phyloP scores from a whole-genome alignment of 2,113 vertebrate species.

The Neolamprologus ventralis region DNA sequence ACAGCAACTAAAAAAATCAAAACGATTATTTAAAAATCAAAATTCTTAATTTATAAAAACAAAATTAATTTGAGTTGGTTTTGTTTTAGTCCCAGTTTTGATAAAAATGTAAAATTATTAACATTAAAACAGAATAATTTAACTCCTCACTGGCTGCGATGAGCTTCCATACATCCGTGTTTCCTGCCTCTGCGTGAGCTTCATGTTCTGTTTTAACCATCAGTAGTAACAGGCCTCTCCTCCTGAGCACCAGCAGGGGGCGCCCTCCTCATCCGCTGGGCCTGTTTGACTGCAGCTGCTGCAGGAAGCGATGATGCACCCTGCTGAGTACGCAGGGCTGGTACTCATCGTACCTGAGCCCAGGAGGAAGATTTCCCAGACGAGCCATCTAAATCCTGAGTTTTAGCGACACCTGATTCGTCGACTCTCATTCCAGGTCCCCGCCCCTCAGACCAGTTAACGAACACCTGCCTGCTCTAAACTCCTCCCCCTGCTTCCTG shows the following conservation, averaged over 20 bases:
- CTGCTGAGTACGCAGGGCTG: neutral
- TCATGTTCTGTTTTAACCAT: neutral
- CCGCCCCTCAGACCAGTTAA: neutral
- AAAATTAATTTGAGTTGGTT: neutral
- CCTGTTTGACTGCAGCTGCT: neutral
- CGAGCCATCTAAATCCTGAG: neutral
- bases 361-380: neutral
- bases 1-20: neutral
- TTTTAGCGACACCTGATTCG: neutral
- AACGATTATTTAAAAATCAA: neutral
- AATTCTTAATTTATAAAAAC: neutral
- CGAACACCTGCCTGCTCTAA: neutral
- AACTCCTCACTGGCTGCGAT: neutral
- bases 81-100: neutral
- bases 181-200: neutral
- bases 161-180: neutral
- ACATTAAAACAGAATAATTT: neutral
- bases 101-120: neutral
- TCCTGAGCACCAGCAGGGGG: constrained; percentile 13
- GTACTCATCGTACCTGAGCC: neutral
- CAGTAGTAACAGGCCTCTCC: too few species aligned
- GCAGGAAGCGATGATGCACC: neutral
- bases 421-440: neutral
- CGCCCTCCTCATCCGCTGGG: neutral
- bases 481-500: neutral